Percentiles rank a stretch among this genome's conserved stretches.
Conservation (phyloP, 2,797 vertebrate genomes). For the Enteromius trimaculatus region DNA sequence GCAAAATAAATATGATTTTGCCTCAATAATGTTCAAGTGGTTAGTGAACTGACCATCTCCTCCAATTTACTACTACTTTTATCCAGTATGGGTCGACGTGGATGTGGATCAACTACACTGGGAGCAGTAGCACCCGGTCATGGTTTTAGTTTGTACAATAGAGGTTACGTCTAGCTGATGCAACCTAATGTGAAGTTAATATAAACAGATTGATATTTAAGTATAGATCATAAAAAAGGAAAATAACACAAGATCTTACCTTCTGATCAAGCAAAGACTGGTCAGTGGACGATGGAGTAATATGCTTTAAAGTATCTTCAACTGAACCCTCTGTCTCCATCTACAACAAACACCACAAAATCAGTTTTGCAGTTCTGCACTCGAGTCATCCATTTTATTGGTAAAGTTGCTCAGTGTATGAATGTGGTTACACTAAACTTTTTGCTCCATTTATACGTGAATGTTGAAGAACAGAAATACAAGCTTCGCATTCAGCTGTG, state of each 20-base stretch:
- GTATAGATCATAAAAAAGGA: too few species aligned
- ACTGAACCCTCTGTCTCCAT: slow-evolving; percentile 66
- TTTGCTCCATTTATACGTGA: background rate
- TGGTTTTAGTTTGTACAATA: too few species aligned
- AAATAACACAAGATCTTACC: slow-evolving; percentile 48
- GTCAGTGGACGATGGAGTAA: slow-evolving; percentile 81
- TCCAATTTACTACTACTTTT: background rate
- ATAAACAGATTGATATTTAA: too few species aligned
- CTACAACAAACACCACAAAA: slow-evolving; percentile 56
- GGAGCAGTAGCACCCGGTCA: too few species aligned
- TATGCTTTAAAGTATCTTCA: slow-evolving; percentile 77
- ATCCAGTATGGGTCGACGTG: background rate
- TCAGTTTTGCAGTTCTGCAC: background rate
- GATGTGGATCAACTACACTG: too few species aligned
- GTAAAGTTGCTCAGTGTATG: background rate
- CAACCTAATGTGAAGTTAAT: too few species aligned
- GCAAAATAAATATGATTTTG: background rate
- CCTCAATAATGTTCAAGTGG: background rate
- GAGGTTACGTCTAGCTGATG: too few species aligned
- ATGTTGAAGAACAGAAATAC: background rate
- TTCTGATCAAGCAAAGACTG: slow-evolving; percentile 55
- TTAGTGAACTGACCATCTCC: background rate
- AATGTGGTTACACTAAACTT: background rate
- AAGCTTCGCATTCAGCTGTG: background rate
- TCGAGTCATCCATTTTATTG: background rate